A percentile compares a stretch with the other conserved stretches of the same genome.
Conservation (phyloP, 2,797 vertebrate species). For the Hydrophis major region DNA sequence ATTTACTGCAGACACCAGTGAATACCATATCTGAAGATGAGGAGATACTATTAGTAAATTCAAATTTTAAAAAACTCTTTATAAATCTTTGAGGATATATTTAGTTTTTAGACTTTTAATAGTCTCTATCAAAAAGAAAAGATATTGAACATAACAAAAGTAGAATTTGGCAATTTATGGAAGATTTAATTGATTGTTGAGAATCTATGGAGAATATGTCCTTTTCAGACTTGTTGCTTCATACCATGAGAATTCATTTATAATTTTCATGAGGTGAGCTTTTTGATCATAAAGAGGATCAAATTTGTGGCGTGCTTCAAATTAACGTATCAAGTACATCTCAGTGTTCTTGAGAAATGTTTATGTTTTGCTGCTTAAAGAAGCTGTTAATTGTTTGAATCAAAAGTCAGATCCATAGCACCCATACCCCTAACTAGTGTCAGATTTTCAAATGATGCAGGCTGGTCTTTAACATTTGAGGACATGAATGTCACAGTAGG, state of each 20-base stretch:
- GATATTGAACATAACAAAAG: not conserved
- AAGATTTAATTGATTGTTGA: not conserved
- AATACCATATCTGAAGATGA: not conserved
- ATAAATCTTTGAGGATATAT: not conserved
- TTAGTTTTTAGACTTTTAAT: not conserved
- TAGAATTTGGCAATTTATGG: not conserved
- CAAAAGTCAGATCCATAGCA: not conserved
- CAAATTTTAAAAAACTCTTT: not conserved
- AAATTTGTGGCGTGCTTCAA: not conserved
- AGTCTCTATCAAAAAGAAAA: not conserved
- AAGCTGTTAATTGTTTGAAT: not conserved
- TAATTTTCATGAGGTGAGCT: not conserved
- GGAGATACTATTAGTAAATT: not conserved
- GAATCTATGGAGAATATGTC: not conserved
- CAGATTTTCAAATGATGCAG: conserved; percentile 9
- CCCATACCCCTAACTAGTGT: conserved; percentile 8
- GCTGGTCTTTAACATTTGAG: conserved; percentile 10
- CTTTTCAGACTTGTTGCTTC: not conserved
- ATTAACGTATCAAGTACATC: conserved; percentile 10
- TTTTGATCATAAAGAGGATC: not conserved
- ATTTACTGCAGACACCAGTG: not conserved
- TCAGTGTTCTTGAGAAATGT: not conserved
- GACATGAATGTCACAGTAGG: not conserved
- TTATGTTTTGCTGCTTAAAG: conserved; percentile 9
- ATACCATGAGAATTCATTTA: not conserved